phyloP scores from a whole-genome alignment of 2,797 vertebrate genomes.

The Anomalospiza imberbis region DNA sequence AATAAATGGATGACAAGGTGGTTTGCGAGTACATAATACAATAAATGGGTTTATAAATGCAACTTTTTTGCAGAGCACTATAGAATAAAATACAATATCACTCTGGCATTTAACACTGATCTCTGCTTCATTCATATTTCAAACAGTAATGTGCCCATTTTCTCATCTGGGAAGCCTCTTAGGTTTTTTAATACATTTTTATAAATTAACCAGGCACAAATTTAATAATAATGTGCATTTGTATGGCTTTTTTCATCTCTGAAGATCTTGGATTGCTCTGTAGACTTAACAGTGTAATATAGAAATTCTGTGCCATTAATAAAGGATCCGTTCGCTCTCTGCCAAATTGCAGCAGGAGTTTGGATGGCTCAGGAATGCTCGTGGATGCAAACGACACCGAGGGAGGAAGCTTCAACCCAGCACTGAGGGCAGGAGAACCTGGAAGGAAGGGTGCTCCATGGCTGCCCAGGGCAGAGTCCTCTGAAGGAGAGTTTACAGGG shows the following conservation, averaged over 20 bases:
- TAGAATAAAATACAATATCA: constrained; percentile 31
- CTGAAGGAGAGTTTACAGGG: not conserved
- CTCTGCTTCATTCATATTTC: constrained; percentile 58
- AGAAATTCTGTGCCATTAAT: not conserved
- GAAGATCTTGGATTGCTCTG: not conserved
- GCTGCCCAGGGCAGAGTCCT: not conserved
- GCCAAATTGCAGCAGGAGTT: not conserved
- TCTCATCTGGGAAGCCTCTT: constrained; percentile 45
- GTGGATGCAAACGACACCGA: rapidly evolving
- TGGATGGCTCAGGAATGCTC: not conserved
- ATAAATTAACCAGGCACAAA: constrained; percentile 59
- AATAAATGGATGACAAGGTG: constrained; percentile 58
- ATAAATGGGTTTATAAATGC: constrained; percentile 65
- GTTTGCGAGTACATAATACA: constrained; percentile 48
- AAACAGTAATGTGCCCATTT: constrained; percentile 51
- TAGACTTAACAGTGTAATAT: not conserved
- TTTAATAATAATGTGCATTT: constrained; percentile 49
- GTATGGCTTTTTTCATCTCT: not conserved
- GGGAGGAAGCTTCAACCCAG: not conserved
- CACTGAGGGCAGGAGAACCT: rapidly evolving
- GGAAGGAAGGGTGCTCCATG: not conserved
- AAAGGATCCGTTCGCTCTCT: not conserved
- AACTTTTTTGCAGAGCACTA: constrained; percentile 50
- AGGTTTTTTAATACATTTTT: constrained; percentile 47
- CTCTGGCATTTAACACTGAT: constrained; percentile 40